Conservation (phyloP, 2,888 invertebrate species). For the Cancer borealis region DNA sequence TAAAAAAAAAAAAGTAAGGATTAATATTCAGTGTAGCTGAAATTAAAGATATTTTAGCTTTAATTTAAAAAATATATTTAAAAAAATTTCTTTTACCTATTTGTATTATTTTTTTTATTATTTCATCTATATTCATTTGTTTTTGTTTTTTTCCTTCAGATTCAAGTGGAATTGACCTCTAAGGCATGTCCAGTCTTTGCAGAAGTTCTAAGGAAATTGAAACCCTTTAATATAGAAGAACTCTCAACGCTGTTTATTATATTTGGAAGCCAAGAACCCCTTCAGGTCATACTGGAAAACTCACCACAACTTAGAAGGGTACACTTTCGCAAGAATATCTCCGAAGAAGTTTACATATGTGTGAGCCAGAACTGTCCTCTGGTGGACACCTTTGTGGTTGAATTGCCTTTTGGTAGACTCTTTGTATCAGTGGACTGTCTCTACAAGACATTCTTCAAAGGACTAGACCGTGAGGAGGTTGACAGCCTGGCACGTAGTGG, state of each 20-base stretch:
- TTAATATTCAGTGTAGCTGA: not conserved
- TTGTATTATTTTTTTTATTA: no score
- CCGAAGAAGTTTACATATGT: constrained; percentile 42
- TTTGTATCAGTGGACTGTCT: constrained; percentile 58
- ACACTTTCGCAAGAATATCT: constrained; percentile 59
- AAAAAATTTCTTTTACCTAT: no score
- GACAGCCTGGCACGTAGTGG: constrained; percentile 15
- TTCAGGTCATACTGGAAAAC: constrained; percentile 53
- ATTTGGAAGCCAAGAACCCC: constrained; percentile 60
- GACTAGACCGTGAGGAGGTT: constrained; percentile 51
- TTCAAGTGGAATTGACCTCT: constrained; percentile 51
- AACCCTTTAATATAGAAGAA: constrained; percentile 65
- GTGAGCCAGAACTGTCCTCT: constrained; percentile 10
- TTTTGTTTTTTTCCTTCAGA: constrained; percentile 50
- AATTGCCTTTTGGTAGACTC: constrained; percentile 50
- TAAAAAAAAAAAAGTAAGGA: not conserved
- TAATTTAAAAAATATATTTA: not conserved
- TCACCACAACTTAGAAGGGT: constrained; percentile 52
- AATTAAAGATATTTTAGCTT: not conserved
- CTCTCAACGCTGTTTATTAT: constrained; percentile 62
- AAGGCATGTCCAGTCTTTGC: constrained; percentile 57
- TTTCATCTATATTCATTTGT: no score
- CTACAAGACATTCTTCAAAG: constrained; percentile 65
- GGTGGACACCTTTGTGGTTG: constrained; percentile 59
- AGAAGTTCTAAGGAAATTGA: constrained; percentile 51